Percentiles rank a stretch among this genome's conserved stretches.
phyloP scores from a whole-genome alignment of 2,888 invertebrate species.

The Cantharis lateralis region DNA sequence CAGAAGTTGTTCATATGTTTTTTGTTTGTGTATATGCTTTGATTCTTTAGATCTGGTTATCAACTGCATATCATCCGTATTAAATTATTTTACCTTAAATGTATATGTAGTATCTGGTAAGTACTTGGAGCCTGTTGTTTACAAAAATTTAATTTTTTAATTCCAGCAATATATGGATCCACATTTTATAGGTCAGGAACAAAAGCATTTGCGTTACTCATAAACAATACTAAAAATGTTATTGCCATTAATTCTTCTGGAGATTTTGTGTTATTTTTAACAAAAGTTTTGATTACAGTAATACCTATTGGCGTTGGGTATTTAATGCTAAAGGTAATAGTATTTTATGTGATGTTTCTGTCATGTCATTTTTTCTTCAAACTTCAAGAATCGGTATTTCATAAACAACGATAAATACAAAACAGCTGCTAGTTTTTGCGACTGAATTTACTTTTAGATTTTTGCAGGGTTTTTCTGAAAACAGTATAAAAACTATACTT shows the following conservation, averaged over 20 bases:
- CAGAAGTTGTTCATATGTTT: constrained; percentile 68
- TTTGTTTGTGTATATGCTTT: too few species aligned
- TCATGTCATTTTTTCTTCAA: too few species aligned
- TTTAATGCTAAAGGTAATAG: constrained; percentile 61
- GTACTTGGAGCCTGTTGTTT: constrained; percentile 18
- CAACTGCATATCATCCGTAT: constrained; percentile 59
- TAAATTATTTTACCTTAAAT: constrained; percentile 70
- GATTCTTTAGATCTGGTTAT: neutral
- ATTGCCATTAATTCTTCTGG: constrained; percentile 75
- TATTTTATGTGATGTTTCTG: too few species aligned
- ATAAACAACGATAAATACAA: too few species aligned
- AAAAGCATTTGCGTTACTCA: constrained; percentile 65
- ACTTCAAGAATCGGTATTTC: too few species aligned
- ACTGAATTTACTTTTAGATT: too few species aligned
- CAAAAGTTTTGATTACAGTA: constrained; percentile 68
- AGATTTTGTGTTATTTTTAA: constrained; percentile 71
- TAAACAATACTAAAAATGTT: constrained; percentile 67
- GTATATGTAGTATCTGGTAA: constrained; percentile 74
- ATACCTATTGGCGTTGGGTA: constrained; percentile 66
- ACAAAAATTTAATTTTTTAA: neutral
- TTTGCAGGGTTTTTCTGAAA: too few species aligned
- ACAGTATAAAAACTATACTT: too few species aligned
- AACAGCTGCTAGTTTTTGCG: too few species aligned
- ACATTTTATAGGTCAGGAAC: constrained; percentile 67
- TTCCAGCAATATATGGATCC: constrained; percentile 67